Evolutionary conservation across 2,797 vertebrate species (phyloP).

Genomic region (Tauraco hartlaubi): DNA sequence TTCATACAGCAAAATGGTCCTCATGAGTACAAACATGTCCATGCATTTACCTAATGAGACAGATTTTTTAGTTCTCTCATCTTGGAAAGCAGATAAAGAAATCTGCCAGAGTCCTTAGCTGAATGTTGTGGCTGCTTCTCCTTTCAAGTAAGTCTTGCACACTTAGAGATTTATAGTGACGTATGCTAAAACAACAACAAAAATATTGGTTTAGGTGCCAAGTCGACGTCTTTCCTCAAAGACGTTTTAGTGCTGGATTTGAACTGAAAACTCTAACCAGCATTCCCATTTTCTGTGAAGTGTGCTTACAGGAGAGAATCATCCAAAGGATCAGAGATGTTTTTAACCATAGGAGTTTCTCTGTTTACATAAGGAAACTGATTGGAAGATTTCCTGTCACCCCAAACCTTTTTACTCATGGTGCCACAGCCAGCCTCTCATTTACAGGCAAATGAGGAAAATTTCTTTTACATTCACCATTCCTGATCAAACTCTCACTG

Average conservation of each 20-base stretch:
- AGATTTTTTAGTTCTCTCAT: not conserved
- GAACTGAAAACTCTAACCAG: not conserved
- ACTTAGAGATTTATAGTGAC: not conserved
- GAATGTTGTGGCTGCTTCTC: not conserved
- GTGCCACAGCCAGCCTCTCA: not conserved
- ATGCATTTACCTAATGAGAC: slow-evolving; percentile 48
- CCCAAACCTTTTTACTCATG: not conserved
- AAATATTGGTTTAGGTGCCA: not conserved
- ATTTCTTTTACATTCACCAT: not conserved
- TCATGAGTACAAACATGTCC: not conserved
- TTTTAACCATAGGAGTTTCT: not conserved
- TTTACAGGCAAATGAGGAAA: not conserved
- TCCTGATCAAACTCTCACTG: not conserved
- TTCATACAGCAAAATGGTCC: not conserved
- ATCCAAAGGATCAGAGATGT: not conserved
- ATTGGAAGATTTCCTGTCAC: not conserved
- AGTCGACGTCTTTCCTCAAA: not conserved
- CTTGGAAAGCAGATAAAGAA: slow-evolving; percentile 22
- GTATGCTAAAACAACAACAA: not conserved
- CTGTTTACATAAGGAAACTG: not conserved
- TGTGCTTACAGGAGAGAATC: not conserved
- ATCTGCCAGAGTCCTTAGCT: slow-evolving; percentile 33
- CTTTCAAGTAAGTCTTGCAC: not conserved
- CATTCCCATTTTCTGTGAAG: not conserved
- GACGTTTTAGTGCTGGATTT: not conserved